Evolutionary conservation across 1,140 invertebrate genomes (phyloP).

Genomic region (Archivesica marissinica): DNA sequence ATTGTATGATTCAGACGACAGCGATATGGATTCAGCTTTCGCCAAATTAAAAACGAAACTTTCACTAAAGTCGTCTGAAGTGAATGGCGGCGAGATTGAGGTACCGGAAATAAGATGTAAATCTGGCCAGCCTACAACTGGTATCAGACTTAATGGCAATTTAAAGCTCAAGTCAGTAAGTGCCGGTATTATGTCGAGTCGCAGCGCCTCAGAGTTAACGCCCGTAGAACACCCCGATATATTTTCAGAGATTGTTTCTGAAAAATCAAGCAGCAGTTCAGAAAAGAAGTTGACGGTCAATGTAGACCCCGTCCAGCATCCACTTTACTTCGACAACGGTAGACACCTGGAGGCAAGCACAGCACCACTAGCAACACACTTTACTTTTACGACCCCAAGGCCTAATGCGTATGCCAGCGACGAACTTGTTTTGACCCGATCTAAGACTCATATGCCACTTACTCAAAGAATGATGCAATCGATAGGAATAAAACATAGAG

Average conservation of each 20-base stretch:
- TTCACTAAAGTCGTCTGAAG: background rate
- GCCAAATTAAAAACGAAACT: background rate
- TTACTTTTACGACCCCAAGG: background rate
- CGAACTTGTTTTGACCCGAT: background rate
- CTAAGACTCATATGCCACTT: background rate
- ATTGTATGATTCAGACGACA: conserved; percentile 1
- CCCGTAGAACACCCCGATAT: background rate
- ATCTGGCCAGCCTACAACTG: background rate
- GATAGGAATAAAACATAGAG: background rate
- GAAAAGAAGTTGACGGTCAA: background rate
- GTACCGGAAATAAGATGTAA: background rate
- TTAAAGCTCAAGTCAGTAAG: background rate
- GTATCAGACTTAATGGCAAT: too few relatives aligned
- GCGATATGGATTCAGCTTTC: background rate
- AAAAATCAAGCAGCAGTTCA: background rate
- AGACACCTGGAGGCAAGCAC: background rate
- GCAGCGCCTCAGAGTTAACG: background rate
- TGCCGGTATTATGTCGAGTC: background rate
- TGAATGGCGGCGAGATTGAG: background rate
- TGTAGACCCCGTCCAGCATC: background rate
- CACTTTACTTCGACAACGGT: background rate
- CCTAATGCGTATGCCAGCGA: background rate
- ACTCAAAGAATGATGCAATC: background rate
- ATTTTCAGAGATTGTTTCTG: background rate
- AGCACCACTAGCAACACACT: background rate